A percentile compares a stretch with the other conserved stretches of the same genome.
phyloP scores from a whole-genome alignment of 2,888 invertebrate genomes.

The Drosophila pegasa region DNA sequence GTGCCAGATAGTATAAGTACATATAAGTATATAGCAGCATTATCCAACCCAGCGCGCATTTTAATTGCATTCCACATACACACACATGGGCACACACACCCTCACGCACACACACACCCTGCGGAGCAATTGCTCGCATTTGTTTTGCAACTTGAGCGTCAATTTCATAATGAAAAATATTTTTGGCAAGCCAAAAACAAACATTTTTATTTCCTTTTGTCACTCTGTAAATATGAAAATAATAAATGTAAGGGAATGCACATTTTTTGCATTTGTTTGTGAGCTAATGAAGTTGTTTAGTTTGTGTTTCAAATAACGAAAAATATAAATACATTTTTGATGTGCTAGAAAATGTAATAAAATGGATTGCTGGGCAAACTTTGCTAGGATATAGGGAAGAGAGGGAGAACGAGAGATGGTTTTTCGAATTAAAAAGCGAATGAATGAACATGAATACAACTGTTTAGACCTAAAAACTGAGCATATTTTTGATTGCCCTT shows the following conservation, averaged over 20 bases:
- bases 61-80: constrained; percentile 71
- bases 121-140: constrained; percentile 25
- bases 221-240: constrained; percentile 8
- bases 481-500: no score
- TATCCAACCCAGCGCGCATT: constrained; percentile 67
- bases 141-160: constrained; percentile 31
- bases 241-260: constrained; percentile 7
- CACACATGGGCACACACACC: constrained; percentile 12
- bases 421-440: no score
- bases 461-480: no score
- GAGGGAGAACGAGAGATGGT: no score
- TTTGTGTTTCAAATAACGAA: neutral
- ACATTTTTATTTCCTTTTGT: constrained; percentile 1
- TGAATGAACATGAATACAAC: no score
- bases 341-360: neutral
- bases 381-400: no score
- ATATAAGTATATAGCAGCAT: constrained; percentile 49
- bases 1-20: constrained; percentile 54
- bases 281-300: constrained; percentile 1
- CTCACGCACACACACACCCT: neutral
- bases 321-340: neutral
- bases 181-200: constrained; percentile 27
- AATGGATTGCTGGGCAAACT: no score
- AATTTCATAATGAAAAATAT: constrained; percentile 57
- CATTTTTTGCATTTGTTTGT: neutral